These are phyloP conservation scores for Cotesia chilonis DNA, from an alignment of 1,140 invertebrate genomes.

Conservation along the genomic window DNA sequence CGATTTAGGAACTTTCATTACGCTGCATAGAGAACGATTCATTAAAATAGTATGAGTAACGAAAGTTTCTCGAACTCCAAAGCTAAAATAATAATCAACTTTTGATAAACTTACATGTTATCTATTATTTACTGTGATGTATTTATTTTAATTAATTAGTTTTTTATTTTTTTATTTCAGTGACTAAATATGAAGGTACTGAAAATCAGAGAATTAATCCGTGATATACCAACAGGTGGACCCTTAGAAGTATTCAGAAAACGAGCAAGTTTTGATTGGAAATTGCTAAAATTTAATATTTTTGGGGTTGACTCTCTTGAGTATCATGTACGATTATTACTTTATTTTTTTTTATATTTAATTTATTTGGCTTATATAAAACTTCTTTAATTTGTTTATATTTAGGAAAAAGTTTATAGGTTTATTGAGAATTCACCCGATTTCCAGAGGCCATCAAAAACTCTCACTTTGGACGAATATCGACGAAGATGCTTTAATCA, in stretches of 20 bases:
- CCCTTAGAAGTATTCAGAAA: conserved; percentile 79
- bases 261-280: conserved; percentile 84
- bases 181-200: conserved; percentile 19
- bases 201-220: conserved; percentile 48
- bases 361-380: conserved; percentile 29
- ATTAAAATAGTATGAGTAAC: not conserved
- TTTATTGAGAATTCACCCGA: conserved; percentile 82
- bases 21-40: no score
- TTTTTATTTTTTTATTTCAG: not conserved
- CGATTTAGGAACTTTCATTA: no score
- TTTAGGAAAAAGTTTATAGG: conserved; percentile 83
- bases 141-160: no score
- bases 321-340: conserved; percentile 65
- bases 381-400: conserved; percentile 39
- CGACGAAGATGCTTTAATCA: conserved; percentile 72
- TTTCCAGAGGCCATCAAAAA: conserved; percentile 71
- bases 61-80: no score
- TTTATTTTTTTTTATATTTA: not conserved
- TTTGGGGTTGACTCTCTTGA: conserved; percentile 71
- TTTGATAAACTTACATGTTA: no score
- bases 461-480: conserved; percentile 76
- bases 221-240: conserved; percentile 72
- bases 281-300: conserved; percentile 77
- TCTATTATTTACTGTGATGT: no score
- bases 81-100: no score